Evolutionary conservation across 2,797 vertebrate genomes (phyloP).

Genomic region (Adelosebastes latens): DNA sequence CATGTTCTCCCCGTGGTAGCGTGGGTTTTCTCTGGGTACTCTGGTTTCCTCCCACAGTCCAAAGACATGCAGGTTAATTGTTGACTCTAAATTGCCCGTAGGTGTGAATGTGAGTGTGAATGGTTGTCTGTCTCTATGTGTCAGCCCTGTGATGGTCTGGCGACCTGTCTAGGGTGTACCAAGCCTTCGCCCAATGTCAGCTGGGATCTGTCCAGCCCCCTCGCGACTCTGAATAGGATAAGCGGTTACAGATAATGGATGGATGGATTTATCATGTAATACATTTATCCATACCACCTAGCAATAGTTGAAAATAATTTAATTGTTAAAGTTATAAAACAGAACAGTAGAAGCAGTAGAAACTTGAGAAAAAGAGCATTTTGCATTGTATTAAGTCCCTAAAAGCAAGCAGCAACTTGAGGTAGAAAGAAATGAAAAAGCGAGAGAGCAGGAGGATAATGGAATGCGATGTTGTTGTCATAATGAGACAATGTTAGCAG

Average conservation of each 20-base stretch:
- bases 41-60: no score
- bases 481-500: constrained; percentile 64
- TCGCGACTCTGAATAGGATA: no score
- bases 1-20: no score
- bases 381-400: background rate
- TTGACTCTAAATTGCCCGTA: no score
- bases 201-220: background rate
- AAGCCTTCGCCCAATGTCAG: fast-evolving
- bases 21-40: no score
- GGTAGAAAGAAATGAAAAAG: constrained; percentile 11
- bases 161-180: background rate
- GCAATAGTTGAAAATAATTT: background rate
- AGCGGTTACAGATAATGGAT: no score
- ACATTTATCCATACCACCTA: background rate
- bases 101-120: no score
- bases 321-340: background rate
- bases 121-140: background rate
- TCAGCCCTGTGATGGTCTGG: background rate
- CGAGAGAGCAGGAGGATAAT: constrained; percentile 20
- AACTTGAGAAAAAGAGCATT: background rate
- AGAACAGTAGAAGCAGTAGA: background rate
- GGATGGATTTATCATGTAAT: background rate
- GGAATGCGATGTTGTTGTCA: constrained; percentile 53
- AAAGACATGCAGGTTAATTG: no score
- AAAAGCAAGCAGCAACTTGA: constrained; percentile 16